phyloP scores from a whole-genome alignment of 1,140 invertebrate genomes.

The Harlomillsia oculata region DNA sequence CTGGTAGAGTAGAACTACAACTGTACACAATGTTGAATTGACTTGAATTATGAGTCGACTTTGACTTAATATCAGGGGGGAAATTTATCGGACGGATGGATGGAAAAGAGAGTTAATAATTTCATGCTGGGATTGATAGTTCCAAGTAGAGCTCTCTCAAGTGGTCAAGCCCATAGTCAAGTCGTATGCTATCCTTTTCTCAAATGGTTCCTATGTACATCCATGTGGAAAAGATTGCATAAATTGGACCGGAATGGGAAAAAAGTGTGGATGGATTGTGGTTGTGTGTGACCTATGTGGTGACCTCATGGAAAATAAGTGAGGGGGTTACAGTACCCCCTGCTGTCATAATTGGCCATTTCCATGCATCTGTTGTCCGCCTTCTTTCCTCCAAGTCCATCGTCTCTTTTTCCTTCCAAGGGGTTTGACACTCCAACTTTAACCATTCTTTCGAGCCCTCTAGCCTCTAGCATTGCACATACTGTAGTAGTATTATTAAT shows the following conservation, averaged over 20 bases:
- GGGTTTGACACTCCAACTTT: background rate
- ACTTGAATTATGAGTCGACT: slow-evolving; percentile 34
- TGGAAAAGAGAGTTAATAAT: slow-evolving; percentile 34
- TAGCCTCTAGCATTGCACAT: background rate
- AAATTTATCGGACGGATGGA: slow-evolving; percentile 32
- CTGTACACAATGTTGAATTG: slow-evolving; percentile 22
- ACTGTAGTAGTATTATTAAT: too few relatives aligned
- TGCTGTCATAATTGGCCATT: slow-evolving; percentile 35
- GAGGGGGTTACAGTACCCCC: slow-evolving; percentile 34
- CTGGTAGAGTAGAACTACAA: background rate
- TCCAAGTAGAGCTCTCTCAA: slow-evolving; percentile 19
- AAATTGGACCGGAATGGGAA: slow-evolving; percentile 26
- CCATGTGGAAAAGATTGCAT: slow-evolving; percentile 29
- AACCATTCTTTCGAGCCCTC: background rate
- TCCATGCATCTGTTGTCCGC: slow-evolving; percentile 36
- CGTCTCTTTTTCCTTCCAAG: background rate
- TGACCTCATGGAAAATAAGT: slow-evolving; percentile 35
- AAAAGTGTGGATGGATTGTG: slow-evolving; percentile 33
- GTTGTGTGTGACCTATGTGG: slow-evolving; percentile 27
- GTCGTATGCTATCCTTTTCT: background rate
- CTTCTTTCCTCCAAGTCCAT: slow-evolving; percentile 19
- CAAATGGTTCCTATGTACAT: slow-evolving; percentile 6
- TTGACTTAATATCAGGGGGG: slow-evolving; percentile 35
- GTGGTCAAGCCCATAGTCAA: background rate
- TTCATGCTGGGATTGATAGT: slow-evolving; percentile 35